A percentile compares a stretch with the other conserved stretches of the same genome.
phyloP scores from a whole-genome alignment of 1,140 invertebrate species.

The Belonocnema kinseyi region DNA sequence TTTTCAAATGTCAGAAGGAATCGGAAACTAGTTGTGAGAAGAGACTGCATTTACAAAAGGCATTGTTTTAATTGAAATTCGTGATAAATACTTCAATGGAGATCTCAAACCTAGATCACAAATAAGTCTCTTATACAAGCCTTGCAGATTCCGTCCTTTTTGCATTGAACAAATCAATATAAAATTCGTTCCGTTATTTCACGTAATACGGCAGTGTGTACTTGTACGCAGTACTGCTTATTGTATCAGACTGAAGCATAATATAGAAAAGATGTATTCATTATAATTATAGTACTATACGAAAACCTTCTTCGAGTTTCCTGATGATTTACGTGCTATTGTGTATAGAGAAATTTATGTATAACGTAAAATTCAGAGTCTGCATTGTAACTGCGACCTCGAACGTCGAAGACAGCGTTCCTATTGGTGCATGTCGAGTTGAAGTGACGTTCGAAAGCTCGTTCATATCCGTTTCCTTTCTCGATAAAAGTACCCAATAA shows the following conservation, averaged over 20 bases:
- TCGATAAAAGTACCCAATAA: slow-evolving; percentile 12
- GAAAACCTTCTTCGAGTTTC: slow-evolving; percentile 17
- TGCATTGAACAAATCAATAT: background rate
- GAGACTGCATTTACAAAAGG: too few relatives aligned
- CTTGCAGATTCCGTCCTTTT: background rate
- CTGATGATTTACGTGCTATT: slow-evolving; percentile 28
- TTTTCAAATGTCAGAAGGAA: too few relatives aligned
- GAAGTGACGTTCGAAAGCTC: slow-evolving; percentile 25
- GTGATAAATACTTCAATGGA: too few relatives aligned
- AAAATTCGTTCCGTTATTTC: slow-evolving; percentile 4
- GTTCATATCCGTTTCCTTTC: slow-evolving; percentile 3
- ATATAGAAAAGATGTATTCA: background rate
- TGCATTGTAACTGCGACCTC: background rate
- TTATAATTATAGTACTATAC: slow-evolving; percentile 11
- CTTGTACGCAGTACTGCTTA: background rate
- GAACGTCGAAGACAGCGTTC: slow-evolving; percentile 1
- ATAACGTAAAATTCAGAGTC: background rate
- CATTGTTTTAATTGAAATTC: too few relatives aligned
- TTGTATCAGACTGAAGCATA: background rate
- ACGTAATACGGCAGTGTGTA: background rate
- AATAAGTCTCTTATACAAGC: background rate
- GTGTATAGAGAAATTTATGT: slow-evolving; percentile 1
- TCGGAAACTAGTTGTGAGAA: too few relatives aligned
- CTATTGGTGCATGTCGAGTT: slow-evolving; percentile 11
- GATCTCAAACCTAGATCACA: too few relatives aligned